Base-by-base conservation (phyloP, 1,140 invertebrate species). In the Carposina sasakii region DNA sequence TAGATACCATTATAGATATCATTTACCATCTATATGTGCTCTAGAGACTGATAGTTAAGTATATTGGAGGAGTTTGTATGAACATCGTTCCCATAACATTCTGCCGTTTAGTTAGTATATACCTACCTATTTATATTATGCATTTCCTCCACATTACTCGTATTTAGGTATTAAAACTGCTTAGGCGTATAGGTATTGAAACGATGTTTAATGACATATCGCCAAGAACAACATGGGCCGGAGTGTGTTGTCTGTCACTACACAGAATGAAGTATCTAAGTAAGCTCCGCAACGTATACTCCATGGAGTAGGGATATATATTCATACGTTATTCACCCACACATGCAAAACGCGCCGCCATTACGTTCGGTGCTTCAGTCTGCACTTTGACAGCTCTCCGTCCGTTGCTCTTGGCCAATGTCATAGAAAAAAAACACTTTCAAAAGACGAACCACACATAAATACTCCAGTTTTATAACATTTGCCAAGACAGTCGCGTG, bases 391-490 rank as follows among this genome's bases (percentile, higher is more conserved):
- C 24, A 26, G 24, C 24, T 6, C n/a, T 26, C 24, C 5, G 24
- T 5, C 5, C 12, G 5, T 26, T 26, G 24, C 12, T 26, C 12
- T 5, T 26, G 24, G 24, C 24, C 24, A 26, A 26, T n/a, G n/a
- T n/a, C n/a, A n/a, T n/a, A n/a, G n/a, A n/a, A n/a, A 34, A 28
- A 28, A 19, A 30, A 3, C 12, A 26, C 46, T 10, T 37, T 49
- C 20, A 36, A n/a, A 37, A 36, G 40, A 65, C 75, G 65, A 52
- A 83, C 79, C 28, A 44, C 71, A 50, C 79, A 83, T 19, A 77
- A 54, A 65, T 79, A 81, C 40, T 83, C 79, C 49, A 72, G 39
- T 50, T 79, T 81, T 0, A 83, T 59, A 19, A 78, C 54, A 23
- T 79, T 68, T 31, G 77, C 22, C 13, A 81, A 19, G 0, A 48